Conservation (phyloP, 2,797 vertebrate species). For the Sebastes baramenuke region DNA sequence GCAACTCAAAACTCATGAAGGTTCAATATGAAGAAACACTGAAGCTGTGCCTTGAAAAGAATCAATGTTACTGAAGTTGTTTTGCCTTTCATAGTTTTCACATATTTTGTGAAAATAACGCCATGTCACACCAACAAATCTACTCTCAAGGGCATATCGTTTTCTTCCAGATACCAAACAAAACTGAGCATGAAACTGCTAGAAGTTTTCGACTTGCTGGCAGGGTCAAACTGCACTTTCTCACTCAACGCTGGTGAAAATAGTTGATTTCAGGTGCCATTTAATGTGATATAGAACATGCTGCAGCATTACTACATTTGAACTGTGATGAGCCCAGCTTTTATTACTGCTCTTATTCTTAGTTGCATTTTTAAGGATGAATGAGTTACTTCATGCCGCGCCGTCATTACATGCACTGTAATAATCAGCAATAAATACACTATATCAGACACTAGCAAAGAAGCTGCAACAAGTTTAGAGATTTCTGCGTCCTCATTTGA, state of each 20-base stretch:
- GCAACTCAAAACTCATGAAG: background rate
- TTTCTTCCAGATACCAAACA: slow-evolving; percentile 31
- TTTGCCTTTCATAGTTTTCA: background rate
- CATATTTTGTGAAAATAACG: background rate
- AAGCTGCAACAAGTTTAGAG: background rate
- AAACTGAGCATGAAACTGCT: background rate
- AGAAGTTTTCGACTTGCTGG: background rate
- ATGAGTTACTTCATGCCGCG: background rate
- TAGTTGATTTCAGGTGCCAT: slow-evolving; percentile 18
- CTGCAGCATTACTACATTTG: slow-evolving; percentile 29
- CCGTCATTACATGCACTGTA: slow-evolving; percentile 1
- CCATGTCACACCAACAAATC: background rate
- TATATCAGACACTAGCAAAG: slow-evolving; percentile 1
- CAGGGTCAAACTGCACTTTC: slow-evolving; percentile 16
- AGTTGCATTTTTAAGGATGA: slow-evolving; percentile 8
- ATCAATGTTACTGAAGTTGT: slow-evolving; percentile 37
- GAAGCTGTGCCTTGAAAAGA: slow-evolving; percentile 32
- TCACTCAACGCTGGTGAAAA: background rate
- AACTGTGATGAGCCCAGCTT: slow-evolving; percentile 30
- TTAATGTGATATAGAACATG: slow-evolving; percentile 15
- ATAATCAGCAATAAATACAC: slow-evolving; percentile 14
- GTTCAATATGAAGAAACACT: slow-evolving; percentile 14
- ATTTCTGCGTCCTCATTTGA: slow-evolving; percentile 7
- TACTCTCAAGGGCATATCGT: background rate
- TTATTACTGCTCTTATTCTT: slow-evolving; percentile 4